Evolutionary conservation across 2,113 vertebrate genomes (phyloP).

Genomic region (Arizona elegans): DNA sequence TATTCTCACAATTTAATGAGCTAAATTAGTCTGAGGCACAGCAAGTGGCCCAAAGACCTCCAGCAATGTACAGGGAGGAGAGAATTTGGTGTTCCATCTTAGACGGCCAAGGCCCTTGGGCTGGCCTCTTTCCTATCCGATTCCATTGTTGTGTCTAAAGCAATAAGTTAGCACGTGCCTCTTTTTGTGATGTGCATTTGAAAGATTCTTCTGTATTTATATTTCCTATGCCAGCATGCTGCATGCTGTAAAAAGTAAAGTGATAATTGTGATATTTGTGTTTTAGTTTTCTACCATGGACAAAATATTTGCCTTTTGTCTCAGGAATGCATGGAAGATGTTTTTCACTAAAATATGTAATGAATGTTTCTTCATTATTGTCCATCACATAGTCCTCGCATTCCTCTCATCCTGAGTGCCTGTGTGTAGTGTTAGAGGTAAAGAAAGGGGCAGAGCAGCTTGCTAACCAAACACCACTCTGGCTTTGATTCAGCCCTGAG

Average conservation of each 20-base stretch:
- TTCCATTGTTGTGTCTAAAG: neutral
- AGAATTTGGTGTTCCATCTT: neutral
- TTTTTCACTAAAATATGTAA: neutral
- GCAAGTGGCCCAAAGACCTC: neutral
- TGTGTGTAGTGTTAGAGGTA: neutral
- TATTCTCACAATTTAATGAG: neutral
- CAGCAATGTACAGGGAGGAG: neutral
- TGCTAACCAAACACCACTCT: neutral
- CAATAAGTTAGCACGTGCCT: neutral
- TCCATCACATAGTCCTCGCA: neutral
- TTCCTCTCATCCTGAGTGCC: neutral
- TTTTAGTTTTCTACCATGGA: neutral
- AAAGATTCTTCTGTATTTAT: neutral
- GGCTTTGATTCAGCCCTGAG: neutral
- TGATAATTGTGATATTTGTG: neutral
- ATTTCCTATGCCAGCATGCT: neutral
- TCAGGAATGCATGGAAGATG: neutral
- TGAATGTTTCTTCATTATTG: neutral
- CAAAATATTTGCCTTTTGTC: neutral
- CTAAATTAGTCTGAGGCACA: neutral
- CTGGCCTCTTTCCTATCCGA: neutral
- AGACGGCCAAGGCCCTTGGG: neutral
- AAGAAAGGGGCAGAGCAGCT: neutral
- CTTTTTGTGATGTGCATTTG: neutral
- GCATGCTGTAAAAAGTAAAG: neutral